Evolutionary conservation across 2,888 invertebrate species (phyloP).

Genomic region (Limenitis arthemis): DNA sequence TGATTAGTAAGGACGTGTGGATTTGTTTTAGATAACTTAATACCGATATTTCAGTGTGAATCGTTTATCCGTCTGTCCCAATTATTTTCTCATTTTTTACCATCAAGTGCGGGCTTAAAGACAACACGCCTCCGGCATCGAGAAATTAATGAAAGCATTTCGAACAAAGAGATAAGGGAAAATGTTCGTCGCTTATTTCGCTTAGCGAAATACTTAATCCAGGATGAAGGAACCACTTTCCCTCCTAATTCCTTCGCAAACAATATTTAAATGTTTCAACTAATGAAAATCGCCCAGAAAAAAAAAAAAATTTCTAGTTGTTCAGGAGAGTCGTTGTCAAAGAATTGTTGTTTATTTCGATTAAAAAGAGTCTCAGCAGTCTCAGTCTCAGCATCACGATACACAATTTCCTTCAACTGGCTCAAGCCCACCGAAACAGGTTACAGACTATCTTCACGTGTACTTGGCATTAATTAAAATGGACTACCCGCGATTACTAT

Average conservation of each 20-base stretch:
- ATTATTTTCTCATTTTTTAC: constrained; percentile 37
- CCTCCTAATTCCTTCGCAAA: constrained; percentile 11
- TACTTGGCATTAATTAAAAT: too few relatives aligned
- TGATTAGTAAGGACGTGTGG: background rate
- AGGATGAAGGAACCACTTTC: constrained; percentile 16
- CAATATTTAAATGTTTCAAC: constrained; percentile 13
- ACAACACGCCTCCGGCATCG: constrained; percentile 25
- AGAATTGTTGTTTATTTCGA: too few relatives aligned
- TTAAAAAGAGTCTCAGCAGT: too few relatives aligned
- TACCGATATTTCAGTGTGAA: background rate
- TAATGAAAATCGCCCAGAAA: constrained; percentile 7
- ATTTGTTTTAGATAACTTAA: background rate
- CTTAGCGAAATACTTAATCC: constrained; percentile 28
- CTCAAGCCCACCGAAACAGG: too few relatives aligned
- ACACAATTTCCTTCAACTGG: too few relatives aligned
- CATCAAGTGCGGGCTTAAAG: constrained; percentile 33
- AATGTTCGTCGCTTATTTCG: constrained; percentile 35
- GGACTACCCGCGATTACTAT: too few relatives aligned
- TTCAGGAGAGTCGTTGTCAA: background rate
- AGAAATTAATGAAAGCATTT: constrained; percentile 39
- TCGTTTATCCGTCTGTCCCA: constrained; percentile 14
- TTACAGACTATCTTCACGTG: too few relatives aligned
- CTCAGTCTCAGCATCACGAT: too few relatives aligned
- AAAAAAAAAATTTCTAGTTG: constrained; percentile 1
- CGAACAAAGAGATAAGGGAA: constrained; percentile 39